phyloP scores from a whole-genome alignment of 2,797 vertebrate species.

The Bryconaethiops microstoma region DNA sequence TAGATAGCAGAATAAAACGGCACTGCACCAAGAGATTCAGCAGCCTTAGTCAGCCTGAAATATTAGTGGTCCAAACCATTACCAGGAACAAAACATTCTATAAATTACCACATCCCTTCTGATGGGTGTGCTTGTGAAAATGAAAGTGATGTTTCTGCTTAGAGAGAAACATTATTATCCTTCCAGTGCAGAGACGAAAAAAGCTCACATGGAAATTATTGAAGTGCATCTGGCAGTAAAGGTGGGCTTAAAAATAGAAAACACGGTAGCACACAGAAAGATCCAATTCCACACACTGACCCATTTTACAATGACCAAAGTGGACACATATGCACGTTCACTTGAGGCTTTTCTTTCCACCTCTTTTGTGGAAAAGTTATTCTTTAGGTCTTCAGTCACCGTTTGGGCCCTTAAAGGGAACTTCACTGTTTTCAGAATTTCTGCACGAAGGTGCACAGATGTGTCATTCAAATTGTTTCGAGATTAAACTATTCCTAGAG shows the following conservation, averaged over 20 bases:
- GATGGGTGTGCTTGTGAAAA: neutral
- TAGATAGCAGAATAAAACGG: constrained; percentile 25
- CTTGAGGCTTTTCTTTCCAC: too few relatives aligned
- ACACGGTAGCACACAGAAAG: too few relatives aligned
- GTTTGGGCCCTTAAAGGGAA: too few relatives aligned
- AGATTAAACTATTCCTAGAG: too few relatives aligned
- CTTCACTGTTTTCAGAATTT: too few relatives aligned
- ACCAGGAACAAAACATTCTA: neutral
- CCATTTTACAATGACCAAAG: neutral
- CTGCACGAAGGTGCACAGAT: too few relatives aligned
- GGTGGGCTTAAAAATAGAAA: too few relatives aligned
- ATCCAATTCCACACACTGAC: neutral
- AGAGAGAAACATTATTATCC: neutral
- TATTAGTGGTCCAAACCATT: constrained; percentile 33
- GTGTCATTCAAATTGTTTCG: too few relatives aligned
- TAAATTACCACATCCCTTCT: neutral
- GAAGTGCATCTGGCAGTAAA: too few relatives aligned
- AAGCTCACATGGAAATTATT: too few relatives aligned
- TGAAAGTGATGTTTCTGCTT: neutral
- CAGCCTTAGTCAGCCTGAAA: constrained; percentile 29
- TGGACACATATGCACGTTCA: neutral
- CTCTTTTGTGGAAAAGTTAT: too few relatives aligned
- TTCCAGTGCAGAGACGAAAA: neutral
- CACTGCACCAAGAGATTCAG: constrained; percentile 10
- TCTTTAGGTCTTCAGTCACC: too few relatives aligned